phyloP scores from a whole-genome alignment of 2,797 vertebrate species.

The Lithobates sylvaticus region DNA sequence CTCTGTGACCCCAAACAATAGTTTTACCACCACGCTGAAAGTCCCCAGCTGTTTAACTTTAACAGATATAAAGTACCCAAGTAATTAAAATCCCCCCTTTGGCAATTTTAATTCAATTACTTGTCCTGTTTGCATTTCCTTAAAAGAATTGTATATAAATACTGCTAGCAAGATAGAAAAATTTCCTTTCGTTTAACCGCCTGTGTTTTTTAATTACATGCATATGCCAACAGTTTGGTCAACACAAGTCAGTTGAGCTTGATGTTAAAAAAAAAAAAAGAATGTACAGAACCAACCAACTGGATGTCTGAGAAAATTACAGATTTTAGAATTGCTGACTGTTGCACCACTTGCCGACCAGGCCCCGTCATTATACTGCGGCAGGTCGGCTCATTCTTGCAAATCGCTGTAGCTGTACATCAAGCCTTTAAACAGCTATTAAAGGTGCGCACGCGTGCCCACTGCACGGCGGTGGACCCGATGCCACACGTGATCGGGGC shows the following conservation, averaged over 20 bases:
- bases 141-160: conserved; percentile 75
- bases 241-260: conserved; percentile 9
- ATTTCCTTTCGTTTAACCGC: conserved; percentile 4
- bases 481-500: too few relatives aligned
- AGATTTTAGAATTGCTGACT: too few relatives aligned
- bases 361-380: too few relatives aligned
- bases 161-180: conserved; percentile 64
- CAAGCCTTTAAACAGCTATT: too few relatives aligned
- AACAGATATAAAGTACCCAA: conserved; percentile 69
- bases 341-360: too few relatives aligned
- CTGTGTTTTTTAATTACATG: conserved; percentile 8
- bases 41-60: conserved; percentile 82
- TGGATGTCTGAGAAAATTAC: too few relatives aligned
- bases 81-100: conserved; percentile 76
- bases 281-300: not conserved
- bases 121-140: conserved; percentile 68
- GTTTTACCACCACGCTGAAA: conserved; percentile 72
- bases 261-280: not conserved
- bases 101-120: conserved; percentile 78
- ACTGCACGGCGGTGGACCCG: too few relatives aligned
- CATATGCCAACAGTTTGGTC: conserved; percentile 14
- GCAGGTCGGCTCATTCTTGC: too few relatives aligned
- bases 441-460: too few relatives aligned
- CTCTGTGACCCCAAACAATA: not conserved
- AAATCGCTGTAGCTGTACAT: too few relatives aligned